Conservation (phyloP, 2,888 invertebrate genomes). For the Mantis religiosa region DNA sequence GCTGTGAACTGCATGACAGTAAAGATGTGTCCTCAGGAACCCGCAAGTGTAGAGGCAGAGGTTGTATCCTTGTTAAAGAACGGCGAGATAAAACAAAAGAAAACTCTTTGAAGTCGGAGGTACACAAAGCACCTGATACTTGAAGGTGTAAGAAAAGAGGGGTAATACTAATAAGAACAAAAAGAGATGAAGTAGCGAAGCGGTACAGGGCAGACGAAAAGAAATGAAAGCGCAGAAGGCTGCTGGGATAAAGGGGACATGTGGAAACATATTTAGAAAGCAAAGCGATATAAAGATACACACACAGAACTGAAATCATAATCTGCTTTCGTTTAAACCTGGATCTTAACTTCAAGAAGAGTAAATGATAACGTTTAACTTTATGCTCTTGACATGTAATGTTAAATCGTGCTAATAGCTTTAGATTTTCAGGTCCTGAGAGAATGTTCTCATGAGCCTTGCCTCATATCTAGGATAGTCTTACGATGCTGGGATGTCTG, state of each 20-base stretch:
- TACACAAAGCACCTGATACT: background rate
- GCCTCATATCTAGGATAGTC: too few species aligned
- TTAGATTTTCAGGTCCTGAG: too few species aligned
- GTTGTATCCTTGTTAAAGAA: background rate
- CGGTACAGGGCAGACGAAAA: background rate
- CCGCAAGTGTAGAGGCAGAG: background rate
- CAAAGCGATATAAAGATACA: background rate
- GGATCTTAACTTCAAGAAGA: too few species aligned
- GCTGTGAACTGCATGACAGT: background rate
- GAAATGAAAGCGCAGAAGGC: background rate
- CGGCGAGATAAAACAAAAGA: background rate
- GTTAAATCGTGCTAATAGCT: too few species aligned
- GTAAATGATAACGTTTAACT: too few species aligned
- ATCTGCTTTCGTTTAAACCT: too few species aligned
- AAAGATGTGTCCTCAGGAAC: background rate
- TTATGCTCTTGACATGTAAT: too few species aligned
- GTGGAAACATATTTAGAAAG: background rate
- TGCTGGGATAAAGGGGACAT: background rate
- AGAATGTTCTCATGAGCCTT: too few species aligned
- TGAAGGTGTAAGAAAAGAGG: background rate
- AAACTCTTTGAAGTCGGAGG: background rate
- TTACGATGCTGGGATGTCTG: too few species aligned
- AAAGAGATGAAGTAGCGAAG: background rate
- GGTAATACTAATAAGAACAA: background rate
- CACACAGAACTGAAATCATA: too few species aligned